Evolutionary conservation across 2,113 vertebrate species (phyloP), one percentile per base, ranked within the genome.

Genomic region (Odontesthes bonariensis): DNA sequence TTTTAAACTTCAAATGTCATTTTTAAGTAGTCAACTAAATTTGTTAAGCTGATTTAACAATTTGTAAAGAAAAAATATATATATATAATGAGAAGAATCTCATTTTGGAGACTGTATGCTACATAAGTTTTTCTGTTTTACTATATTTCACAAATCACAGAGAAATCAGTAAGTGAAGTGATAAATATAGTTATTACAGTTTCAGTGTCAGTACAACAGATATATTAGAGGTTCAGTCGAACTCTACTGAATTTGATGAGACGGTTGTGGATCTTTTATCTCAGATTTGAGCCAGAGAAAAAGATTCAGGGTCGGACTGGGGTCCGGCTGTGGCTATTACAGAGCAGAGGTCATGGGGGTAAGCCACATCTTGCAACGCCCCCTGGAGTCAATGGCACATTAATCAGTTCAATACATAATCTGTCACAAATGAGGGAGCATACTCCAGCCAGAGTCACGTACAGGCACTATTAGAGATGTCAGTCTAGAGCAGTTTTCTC

Each of bases 361-460:
- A 64, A 83, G 76, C 58, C 74, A 79, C 77, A 77, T 75, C 38
- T 87, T 80, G 82, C 80, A 77, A 57, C 68, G 69, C 63, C 63
- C 42, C 17, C 32, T 49, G 62, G 87, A 85, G 67, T 44, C n/a
- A 32, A 66, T 64, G 67, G 70, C 80, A 69, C 73, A 86, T 75
- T 81, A 78, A 84, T 87, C 73, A 84, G 75, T 78, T 79, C 66
- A 61, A 78, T 72, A 79, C 68, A 83, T 84, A 79, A 88, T 88
- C 73, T 83, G 77, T 79, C 78, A 79, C 78, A 86, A 86, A 84
- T 65, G 38, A 56, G 73, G 40, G 27, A 66, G 73, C 51, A 64
- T 59, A 63, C 58, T 9, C 42, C 46, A 77, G 84, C 84, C 88
- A 88, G 85, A 81, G 52, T 83, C 69, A 68, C 69, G 68, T 79